These are phyloP conservation scores for Cochlearius cochlearius DNA, from an alignment of 2,113 vertebrate genomes.

Conservation along the genomic window DNA sequence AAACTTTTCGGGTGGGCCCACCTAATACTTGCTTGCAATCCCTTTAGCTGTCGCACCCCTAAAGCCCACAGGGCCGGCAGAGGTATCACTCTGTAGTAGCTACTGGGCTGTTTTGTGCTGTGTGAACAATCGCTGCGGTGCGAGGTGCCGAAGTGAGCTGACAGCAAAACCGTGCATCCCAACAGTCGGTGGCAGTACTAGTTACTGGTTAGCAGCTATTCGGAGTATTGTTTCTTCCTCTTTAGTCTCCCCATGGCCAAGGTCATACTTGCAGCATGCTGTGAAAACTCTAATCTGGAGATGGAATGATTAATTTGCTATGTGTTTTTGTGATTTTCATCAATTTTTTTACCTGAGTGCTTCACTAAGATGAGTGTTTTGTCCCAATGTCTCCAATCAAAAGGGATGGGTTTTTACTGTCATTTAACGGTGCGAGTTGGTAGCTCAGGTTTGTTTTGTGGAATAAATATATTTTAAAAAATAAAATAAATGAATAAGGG, in stretches of 20 bases:
- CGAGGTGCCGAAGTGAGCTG: too few species aligned
- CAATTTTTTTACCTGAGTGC: neutral
- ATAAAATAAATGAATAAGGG: neutral
- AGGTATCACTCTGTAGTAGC: neutral
- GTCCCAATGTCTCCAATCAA: neutral
- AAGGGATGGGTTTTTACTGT: neutral
- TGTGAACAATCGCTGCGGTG: rapidly evolving
- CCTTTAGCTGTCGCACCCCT: neutral
- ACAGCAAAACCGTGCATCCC: neutral
- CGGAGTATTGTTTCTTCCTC: neutral
- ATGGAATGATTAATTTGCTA: neutral
- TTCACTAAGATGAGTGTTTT: neutral
- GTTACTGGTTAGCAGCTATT: neutral
- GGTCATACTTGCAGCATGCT: neutral
- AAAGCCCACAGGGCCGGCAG: neutral
- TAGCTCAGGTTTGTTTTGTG: neutral
- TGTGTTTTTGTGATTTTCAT: neutral
- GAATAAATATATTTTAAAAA: neutral
- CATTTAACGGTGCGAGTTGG: neutral
- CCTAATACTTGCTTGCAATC: neutral
- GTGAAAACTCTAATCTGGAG: neutral
- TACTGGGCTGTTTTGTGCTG: neutral
- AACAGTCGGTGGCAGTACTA: neutral
- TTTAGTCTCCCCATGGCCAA: neutral
- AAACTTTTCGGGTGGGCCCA: neutral